These are phyloP conservation scores for Ips typographus DNA, from an alignment of 1,140 invertebrate genomes.

Conservation along the genomic window DNA sequence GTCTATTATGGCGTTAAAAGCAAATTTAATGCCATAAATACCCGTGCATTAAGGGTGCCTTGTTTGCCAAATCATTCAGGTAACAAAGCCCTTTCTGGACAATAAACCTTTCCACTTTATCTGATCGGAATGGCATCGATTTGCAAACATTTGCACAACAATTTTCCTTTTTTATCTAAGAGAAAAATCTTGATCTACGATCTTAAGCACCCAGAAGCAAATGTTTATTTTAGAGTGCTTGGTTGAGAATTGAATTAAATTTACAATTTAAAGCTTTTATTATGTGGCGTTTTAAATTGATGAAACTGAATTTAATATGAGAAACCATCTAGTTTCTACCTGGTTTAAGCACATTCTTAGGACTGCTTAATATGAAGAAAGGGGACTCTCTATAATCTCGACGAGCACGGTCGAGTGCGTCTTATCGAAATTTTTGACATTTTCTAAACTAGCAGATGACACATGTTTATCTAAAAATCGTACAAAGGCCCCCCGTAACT, in stretches of 20 bases:
- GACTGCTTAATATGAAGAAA: slow-evolving; percentile 25
- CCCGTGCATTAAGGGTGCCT: slow-evolving; percentile 12
- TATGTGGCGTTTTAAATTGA: no score
- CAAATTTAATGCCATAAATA: slow-evolving; percentile 25
- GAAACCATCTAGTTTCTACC: slow-evolving; percentile 17
- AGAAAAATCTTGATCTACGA: slow-evolving; percentile 22
- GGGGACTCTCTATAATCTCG: slow-evolving; percentile 18
- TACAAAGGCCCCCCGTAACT: slow-evolving; percentile 35
- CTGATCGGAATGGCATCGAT: slow-evolving; percentile 25
- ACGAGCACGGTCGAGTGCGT: slow-evolving; percentile 33
- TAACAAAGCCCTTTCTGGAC: slow-evolving; percentile 17
- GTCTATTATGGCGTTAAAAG: slow-evolving; percentile 20
- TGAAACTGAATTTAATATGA: no score
- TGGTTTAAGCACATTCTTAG: slow-evolving; percentile 24
- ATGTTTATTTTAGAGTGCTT: slow-evolving; percentile 15
- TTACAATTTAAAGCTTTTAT: no score
- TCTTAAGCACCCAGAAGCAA: slow-evolving; percentile 1
- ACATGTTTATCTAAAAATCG: slow-evolving; percentile 37
- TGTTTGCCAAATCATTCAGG: slow-evolving; percentile 25
- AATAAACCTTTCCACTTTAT: slow-evolving; percentile 27
- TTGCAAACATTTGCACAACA: slow-evolving; percentile 36
- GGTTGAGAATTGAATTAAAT: no score
- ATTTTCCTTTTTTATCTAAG: slow-evolving; percentile 22
- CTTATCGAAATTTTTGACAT: slow-evolving; percentile 39
- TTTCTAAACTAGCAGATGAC: slow-evolving; percentile 34